A percentile compares a stretch with the other conserved stretches of the same genome.
Evolutionary conservation across 2,888 invertebrate species (phyloP).

Genomic region (Melolontha melolontha): DNA sequence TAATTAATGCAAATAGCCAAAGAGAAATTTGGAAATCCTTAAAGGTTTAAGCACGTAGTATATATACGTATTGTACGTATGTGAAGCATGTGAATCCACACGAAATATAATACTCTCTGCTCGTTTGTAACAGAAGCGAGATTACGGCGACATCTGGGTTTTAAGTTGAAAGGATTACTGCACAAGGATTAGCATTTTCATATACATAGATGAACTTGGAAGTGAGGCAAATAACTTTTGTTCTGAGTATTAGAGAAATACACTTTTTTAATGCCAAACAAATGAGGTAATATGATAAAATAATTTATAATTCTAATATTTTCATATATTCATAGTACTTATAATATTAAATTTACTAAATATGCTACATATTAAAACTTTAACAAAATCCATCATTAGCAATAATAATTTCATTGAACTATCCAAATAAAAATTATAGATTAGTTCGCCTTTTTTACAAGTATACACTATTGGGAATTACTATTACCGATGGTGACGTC

Average conservation of each 20-base stretch:
- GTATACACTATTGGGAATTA: too few relatives aligned
- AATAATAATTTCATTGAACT: too few relatives aligned
- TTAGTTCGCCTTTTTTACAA: too few relatives aligned
- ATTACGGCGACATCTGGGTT: conserved; percentile 30
- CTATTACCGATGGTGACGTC: too few relatives aligned
- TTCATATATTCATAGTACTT: too few relatives aligned
- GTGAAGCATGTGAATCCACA: conserved; percentile 17
- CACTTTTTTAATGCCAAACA: too few relatives aligned
- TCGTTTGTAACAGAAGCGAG: conserved; percentile 15
- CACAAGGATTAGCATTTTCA: conserved; percentile 2
- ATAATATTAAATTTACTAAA: too few relatives aligned
- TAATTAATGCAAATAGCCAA: conserved; percentile 22
- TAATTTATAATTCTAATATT: too few relatives aligned
- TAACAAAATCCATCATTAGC: too few relatives aligned
- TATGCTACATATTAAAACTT: too few relatives aligned
- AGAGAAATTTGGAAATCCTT: conserved; percentile 1
- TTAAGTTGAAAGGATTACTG: conserved; percentile 22
- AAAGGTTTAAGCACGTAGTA: conserved; percentile 2
- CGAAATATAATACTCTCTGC: conserved; percentile 7
- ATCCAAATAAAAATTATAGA: too few relatives aligned
- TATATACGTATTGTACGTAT: conserved; percentile 1
- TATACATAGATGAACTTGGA: background rate
- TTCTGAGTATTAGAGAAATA: conserved; percentile 7
- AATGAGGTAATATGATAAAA: too few relatives aligned
- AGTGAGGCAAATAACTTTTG: background rate